Conservation (phyloP, 1,140 invertebrate genomes). For the Drosophila prosaltans region DNA sequence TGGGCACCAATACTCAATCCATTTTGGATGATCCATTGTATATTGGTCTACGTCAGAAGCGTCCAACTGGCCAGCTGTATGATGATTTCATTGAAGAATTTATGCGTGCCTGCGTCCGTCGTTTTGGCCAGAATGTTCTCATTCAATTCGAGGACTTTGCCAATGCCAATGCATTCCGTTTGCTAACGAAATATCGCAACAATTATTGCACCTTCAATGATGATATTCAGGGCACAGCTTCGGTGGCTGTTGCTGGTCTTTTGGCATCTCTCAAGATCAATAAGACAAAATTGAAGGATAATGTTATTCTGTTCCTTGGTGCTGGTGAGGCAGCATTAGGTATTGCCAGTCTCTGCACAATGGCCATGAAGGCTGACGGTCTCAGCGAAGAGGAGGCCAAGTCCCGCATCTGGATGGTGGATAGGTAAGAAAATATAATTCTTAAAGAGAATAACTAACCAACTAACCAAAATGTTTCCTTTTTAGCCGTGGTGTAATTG, state of each 20-base stretch:
- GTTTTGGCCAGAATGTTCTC: constrained; percentile 91
- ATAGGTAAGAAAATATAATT: constrained; percentile 84
- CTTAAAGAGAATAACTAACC: neutral
- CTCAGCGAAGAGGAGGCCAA: constrained; percentile 81
- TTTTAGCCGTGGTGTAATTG: constrained; percentile 88
- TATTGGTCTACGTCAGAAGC: constrained; percentile 94
- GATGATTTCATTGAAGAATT: constrained; percentile 99
- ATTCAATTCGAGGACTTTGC: constrained; percentile 99
- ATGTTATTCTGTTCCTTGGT: constrained; percentile 95
- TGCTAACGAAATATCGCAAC: constrained; percentile 94
- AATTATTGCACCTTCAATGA: constrained; percentile 98
- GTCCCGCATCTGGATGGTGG: constrained; percentile 69
- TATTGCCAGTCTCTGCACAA: constrained; percentile 92
- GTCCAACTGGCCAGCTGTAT: constrained; percentile 93
- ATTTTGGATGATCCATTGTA: constrained; percentile 96
- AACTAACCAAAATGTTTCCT: constrained; percentile 88
- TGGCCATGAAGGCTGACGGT: constrained; percentile 95
- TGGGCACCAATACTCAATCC: constrained; percentile 95
- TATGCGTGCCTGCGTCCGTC: constrained; percentile 95
- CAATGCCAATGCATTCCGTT: constrained; percentile 96
- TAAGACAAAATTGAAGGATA: constrained; percentile 90
- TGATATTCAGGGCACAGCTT: constrained; percentile 97
- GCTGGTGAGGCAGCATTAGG: constrained; percentile 96
- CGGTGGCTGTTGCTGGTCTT: constrained; percentile 96
- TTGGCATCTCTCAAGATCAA: constrained; percentile 93